Evolutionary conservation across 2,888 invertebrate species (phyloP).

Genomic region (Dicycla oo): DNA sequence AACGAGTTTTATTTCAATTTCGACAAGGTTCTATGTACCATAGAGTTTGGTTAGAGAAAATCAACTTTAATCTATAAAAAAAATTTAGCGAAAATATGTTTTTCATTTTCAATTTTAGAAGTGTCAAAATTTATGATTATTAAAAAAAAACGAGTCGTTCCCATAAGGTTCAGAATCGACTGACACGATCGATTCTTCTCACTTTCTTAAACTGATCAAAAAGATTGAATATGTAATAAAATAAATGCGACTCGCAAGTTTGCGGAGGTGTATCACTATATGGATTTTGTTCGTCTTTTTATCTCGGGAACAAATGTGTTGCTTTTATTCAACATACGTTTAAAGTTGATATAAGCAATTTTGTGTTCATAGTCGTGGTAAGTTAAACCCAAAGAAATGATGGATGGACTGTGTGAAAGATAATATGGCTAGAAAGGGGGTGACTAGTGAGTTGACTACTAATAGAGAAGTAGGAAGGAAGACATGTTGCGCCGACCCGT

Average conservation of each 20-base stretch:
- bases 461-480: no score
- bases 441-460: no score
- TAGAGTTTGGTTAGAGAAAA: constrained; percentile 1
- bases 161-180: constrained; percentile 11
- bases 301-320: constrained; percentile 48
- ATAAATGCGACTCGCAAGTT: constrained; percentile 54
- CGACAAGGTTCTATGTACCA: neutral
- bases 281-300: constrained; percentile 60
- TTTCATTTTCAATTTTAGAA: neutral
- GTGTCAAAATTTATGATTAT: neutral
- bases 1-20: constrained; percentile 59
- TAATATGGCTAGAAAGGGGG: no score
- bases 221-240: constrained; percentile 62
- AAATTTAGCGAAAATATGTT: accelerated
- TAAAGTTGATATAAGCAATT: constrained; percentile 14
- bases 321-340: constrained; percentile 37
- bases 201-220: neutral
- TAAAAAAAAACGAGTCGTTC: neutral
- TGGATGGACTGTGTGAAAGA: no score
- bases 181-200: neutral
- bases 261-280: constrained; percentile 59
- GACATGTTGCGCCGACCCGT: no score
- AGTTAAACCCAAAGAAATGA: neutral
- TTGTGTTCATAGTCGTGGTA: neutral
- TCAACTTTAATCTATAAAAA: constrained; percentile 5